A percentile compares a stretch with the other conserved stretches of the same genome.
Evolutionary conservation across 37 sponge, comb jelly and placozoan species (phyloP).

Genomic region (Trichoplax adhaerens): DNA sequence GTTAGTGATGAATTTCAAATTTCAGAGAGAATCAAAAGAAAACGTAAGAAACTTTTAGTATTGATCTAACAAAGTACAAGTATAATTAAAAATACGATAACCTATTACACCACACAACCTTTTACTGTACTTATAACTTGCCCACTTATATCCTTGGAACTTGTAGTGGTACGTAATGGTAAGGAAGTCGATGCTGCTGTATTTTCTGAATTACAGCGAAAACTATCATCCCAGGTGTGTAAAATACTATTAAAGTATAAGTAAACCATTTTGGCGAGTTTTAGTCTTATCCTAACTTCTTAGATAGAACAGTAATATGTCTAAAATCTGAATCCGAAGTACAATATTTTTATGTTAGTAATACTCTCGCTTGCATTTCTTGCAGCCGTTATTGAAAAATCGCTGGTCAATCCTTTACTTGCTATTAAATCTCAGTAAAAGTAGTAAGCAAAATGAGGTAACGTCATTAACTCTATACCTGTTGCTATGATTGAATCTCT

Average conservation of each 20-base stretch:
- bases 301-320: too few relatives aligned
- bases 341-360: too few relatives aligned
- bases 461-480: conserved; percentile 8
- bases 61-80: neutral
- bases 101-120: neutral
- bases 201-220: conserved; percentile 39
- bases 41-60: conserved; percentile 22
- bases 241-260: neutral
- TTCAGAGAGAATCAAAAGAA: conserved; percentile 55
- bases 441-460: too few relatives aligned
- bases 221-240: conserved; percentile 28
- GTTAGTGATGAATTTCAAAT: conserved; percentile 32
- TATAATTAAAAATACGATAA: neutral
- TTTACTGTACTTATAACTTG: too few relatives aligned
- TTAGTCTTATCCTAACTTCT: too few relatives aligned
- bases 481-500: conserved; percentile 6
- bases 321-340: too few relatives aligned
- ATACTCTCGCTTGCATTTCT: too few relatives aligned
- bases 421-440: neutral
- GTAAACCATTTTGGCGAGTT: too few relatives aligned
- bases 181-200: conserved; percentile 34
- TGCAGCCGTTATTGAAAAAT: conserved; percentile 6
- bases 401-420: conserved; percentile 11
- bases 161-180: conserved; percentile 30
- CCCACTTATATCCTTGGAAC: too few relatives aligned